These are phyloP conservation scores for Geodia barretti DNA, from an alignment of 37 sponge, comb jelly and placozoan genomes.

Conservation along the genomic window DNA sequence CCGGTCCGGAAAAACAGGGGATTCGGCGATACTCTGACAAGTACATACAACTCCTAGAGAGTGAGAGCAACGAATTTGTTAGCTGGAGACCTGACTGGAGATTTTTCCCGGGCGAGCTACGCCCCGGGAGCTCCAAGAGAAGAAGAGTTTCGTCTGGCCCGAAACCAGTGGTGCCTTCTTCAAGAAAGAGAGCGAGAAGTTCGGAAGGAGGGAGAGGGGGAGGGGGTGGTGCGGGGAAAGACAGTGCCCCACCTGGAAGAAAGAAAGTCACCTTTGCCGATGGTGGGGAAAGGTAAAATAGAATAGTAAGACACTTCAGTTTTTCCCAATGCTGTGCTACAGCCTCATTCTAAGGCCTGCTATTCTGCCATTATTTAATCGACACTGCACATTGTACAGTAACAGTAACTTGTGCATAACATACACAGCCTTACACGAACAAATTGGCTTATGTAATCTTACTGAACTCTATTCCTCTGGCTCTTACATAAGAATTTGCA, in stretches of 20 bases:
- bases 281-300: no score
- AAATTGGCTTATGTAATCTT: no score
- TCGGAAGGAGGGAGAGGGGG: neutral
- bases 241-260: no score
- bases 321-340: no score
- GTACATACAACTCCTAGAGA: neutral
- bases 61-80: neutral
- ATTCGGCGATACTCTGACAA: conserved; percentile 37
- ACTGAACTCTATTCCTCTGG: no score
- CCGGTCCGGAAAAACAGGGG: neutral
- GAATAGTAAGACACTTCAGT: no score
- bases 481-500: neutral
- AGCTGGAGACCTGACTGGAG: conserved; percentile 24
- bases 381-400: no score
- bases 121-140: conserved; percentile 2
- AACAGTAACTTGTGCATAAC: no score
- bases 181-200: neutral
- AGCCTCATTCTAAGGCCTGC: no score
- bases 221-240: neutral
- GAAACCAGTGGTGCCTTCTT: neutral
- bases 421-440: no score
- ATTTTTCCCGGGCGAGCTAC: conserved; percentile 48
- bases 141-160: neutral
- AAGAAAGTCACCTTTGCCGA: no score
- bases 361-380: no score